Conservation (phyloP, 2,113 vertebrate genomes). For the Anolis carolinensis region DNA sequence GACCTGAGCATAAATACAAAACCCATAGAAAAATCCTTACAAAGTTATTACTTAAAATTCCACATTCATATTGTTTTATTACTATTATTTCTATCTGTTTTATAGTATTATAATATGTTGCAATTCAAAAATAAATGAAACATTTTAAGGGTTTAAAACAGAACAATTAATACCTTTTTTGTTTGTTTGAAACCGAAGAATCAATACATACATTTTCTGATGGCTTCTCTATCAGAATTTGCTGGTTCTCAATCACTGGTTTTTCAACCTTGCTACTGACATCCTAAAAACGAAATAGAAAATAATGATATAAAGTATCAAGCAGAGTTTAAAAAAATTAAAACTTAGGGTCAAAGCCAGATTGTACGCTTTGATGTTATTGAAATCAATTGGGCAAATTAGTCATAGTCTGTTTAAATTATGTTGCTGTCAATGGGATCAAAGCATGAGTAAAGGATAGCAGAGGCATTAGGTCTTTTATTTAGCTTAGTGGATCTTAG, state of each 20-base stretch:
- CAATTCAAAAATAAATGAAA: not conserved
- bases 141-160: not conserved
- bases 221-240: slow-evolving; percentile 59
- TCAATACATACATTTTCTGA: slow-evolving; percentile 56
- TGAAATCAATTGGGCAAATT: not conserved
- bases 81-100: not conserved
- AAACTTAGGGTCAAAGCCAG: not conserved
- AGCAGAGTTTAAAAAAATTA: not conserved
- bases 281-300: slow-evolving; percentile 46
- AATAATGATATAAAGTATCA: not conserved
- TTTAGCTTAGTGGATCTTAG: not conserved
- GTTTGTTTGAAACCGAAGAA: not conserved
- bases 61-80: not conserved
- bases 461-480: too few species aligned
- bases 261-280: slow-evolving; percentile 48
- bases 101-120: not conserved
- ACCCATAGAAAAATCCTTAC: rapidly evolving
- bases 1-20: not conserved
- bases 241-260: slow-evolving; percentile 31
- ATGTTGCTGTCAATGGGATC: not conserved
- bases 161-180: not conserved
- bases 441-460: not conserved
- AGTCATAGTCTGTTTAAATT: not conserved
- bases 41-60: not conserved
- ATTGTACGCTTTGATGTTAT: not conserved